Evolutionary conservation across 64 coral and sea anemone species (phyloP), one percentile per base, ranked within the genome.

Genomic region (Stichodactyla helianthus): DNA sequence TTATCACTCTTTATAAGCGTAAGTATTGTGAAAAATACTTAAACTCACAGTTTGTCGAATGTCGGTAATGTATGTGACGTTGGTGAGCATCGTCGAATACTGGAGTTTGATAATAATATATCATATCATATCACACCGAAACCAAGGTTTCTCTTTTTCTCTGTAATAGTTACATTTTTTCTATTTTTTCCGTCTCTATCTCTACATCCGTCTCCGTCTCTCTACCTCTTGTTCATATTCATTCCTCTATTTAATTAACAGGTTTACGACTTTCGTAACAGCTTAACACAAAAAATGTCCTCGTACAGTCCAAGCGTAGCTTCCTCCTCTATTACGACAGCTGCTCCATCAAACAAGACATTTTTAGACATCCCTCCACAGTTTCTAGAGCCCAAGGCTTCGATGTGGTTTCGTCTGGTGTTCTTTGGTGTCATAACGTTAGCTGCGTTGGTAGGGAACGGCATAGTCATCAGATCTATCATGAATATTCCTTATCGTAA

Each of bases 371-470:
- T 84, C 51, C 83, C 83, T 17, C 18, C 59, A 35, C 83, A 84
- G 55, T 55, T 23, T 23, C 22, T 44, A 35, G 90, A 92, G 52
- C 59, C 90, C 6, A 59, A 88, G 6, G 77, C 35, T 11, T 50
- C 84, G 35, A 63, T 86, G 17, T 86, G 65, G 27, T 20, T 77
- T 55, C 86, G 86, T 14, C 51, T 71, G 1, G 86, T 84, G 16
- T 88, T 87, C 51, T 88, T 84, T 86, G 70, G 85, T 10, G 8
- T 92, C 26, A 77, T 84, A 52, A 70, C 82, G 7, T 27, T 83
- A 6, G 52, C 82, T 14, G 68, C 91, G 27, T 26, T 92, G 63
- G 20, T 92, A 51, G 91, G 91, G 58, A 92, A 92, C 56, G 65
- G 59, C 28, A 82, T 92, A 5, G 91, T 92, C 54, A 71, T 76